Conservation (phyloP, 2,797 vertebrate genomes). For the Pampus argenteus region DNA sequence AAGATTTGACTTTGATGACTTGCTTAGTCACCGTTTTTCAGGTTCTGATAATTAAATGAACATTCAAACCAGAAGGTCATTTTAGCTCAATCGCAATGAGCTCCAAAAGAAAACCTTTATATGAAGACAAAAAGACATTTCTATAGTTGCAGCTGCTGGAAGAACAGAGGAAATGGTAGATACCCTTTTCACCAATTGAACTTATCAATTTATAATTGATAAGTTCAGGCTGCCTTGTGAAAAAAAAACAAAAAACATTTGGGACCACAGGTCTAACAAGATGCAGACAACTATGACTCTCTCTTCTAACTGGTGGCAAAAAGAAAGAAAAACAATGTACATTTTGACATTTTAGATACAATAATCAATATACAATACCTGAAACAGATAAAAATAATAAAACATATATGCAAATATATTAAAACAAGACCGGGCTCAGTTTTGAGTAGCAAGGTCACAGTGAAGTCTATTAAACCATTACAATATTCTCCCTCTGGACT, state of each 20-base stretch:
- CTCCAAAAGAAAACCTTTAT: neutral
- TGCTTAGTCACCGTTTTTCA: constrained; percentile 1
- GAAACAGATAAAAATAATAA: too few relatives aligned
- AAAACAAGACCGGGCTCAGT: constrained; percentile 25
- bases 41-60: constrained; percentile 38
- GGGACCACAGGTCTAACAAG: constrained; percentile 5
- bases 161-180: constrained; percentile 3
- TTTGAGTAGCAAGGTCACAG: constrained; percentile 16
- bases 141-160: neutral
- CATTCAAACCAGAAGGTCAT: neutral
- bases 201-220: constrained; percentile 21
- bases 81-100: neutral
- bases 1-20: too few relatives aligned
- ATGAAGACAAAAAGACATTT: too few relatives aligned
- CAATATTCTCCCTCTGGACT: constrained; percentile 5
- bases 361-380: constrained; percentile 17
- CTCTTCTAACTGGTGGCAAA: constrained; percentile 7
- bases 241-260: too few relatives aligned
- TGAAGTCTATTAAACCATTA: constrained; percentile 16
- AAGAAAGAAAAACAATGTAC: constrained; percentile 3
- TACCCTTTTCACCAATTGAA: constrained; percentile 1
- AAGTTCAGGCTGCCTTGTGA: neutral
- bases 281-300: neutral
- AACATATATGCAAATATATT: constrained; percentile 20
- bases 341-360: constrained; percentile 21